A percentile compares a stretch with the other conserved stretches of the same genome.
phyloP scores from a whole-genome alignment of 1,140 invertebrate genomes.

The Bombus confusus region DNA sequence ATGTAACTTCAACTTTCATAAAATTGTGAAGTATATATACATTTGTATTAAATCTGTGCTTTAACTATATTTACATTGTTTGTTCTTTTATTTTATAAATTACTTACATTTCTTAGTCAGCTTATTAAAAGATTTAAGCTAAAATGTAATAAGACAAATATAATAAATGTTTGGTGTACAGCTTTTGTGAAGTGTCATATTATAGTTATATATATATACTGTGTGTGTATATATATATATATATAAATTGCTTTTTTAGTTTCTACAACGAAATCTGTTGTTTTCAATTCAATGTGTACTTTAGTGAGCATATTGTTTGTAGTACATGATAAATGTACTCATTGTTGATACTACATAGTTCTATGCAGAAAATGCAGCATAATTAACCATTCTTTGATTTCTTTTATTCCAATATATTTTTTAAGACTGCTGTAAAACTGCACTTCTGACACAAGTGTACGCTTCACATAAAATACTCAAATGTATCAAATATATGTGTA shows the following conservation, averaged over 20 bases:
- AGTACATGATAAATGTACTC: constrained; percentile 22
- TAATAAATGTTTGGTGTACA: constrained; percentile 53
- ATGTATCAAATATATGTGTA: constrained; percentile 77
- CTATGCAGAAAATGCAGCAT: constrained; percentile 30
- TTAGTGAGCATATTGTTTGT: constrained; percentile 27
- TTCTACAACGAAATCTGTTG: constrained; percentile 43
- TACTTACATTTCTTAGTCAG: constrained; percentile 30
- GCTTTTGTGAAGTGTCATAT: constrained; percentile 28
- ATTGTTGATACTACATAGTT: constrained; percentile 36
- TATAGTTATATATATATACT: constrained; percentile 20
- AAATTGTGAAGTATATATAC: constrained; percentile 9
- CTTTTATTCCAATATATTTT: constrained; percentile 33
- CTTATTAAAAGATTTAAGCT: constrained; percentile 45
- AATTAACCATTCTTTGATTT: constrained; percentile 32
- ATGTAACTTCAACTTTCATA: neutral
- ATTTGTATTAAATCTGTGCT: constrained; percentile 21
- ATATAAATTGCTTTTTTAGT: constrained; percentile 35
- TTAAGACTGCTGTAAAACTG: constrained; percentile 20
- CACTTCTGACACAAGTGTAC: constrained; percentile 32
- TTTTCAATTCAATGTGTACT: constrained; percentile 35
- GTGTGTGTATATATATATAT: constrained; percentile 7
- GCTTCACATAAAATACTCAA: constrained; percentile 71
- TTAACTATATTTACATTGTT: constrained; percentile 9
- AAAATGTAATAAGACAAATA: constrained; percentile 38
- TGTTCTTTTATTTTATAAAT: constrained; percentile 28